These are phyloP conservation scores for Siniperca chuatsi DNA, from an alignment of 2,113 vertebrate genomes.

Conservation along the genomic window DNA sequence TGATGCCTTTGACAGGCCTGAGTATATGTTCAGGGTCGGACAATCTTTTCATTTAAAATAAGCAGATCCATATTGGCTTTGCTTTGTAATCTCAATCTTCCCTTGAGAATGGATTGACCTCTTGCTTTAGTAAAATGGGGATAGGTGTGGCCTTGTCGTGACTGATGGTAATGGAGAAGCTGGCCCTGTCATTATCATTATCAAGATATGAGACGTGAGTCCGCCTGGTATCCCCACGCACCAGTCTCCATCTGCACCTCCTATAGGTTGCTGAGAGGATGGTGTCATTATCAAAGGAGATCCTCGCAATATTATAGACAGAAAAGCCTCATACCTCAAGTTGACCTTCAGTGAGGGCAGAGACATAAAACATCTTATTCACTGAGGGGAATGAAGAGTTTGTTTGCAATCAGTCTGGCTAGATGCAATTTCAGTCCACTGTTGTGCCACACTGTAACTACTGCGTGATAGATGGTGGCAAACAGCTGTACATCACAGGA, in stretches of 20 bases:
- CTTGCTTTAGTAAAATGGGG: not conserved
- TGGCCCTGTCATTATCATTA: constrained; percentile 34
- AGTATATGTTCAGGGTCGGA: not conserved
- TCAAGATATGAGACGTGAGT: constrained; percentile 11
- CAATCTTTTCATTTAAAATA: constrained; percentile 1
- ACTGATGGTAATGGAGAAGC: constrained; percentile 51
- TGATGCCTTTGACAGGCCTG: not conserved
- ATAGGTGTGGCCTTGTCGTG: not conserved
- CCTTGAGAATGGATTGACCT: constrained; percentile 1
- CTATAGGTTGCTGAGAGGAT: not conserved
- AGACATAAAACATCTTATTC: constrained; percentile 39
- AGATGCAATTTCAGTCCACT: constrained; percentile 41
- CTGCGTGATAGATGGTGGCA: constrained; percentile 51
- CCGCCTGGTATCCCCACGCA: constrained; percentile 3
- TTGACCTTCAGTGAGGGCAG: constrained; percentile 52
- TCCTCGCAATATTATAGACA: not conserved
- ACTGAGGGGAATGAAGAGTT: constrained; percentile 45
- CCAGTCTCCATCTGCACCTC: constrained; percentile 18
- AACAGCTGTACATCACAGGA: constrained; percentile 49
- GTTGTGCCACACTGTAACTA: constrained; percentile 26
- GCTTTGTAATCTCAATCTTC: constrained; percentile 12
- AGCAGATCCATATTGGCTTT: constrained; percentile 1
- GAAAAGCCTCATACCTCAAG: not conserved
- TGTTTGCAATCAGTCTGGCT: constrained; percentile 32
- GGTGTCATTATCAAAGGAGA: constrained; percentile 5